phyloP scores from a whole-genome alignment of 2,113 vertebrate genomes.

The Tragelaphus imberbis region DNA sequence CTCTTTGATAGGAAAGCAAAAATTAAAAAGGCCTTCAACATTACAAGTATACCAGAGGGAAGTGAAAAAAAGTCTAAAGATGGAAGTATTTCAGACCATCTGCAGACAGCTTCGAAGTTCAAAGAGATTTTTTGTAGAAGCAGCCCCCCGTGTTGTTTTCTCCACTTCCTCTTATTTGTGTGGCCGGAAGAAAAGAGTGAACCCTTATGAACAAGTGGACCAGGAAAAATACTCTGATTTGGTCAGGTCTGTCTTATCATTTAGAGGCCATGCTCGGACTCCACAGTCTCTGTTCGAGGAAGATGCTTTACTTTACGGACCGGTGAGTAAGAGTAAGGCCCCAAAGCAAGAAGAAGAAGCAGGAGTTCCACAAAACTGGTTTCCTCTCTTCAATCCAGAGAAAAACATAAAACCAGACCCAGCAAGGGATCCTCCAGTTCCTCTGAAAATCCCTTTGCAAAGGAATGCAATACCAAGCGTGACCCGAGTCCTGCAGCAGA shows the following conservation, averaged over 20 bases:
- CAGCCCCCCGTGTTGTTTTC: slow-evolving; percentile 58
- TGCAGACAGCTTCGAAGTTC: slow-evolving; percentile 63
- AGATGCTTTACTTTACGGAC: slow-evolving; percentile 86
- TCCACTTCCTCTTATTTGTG: slow-evolving; percentile 73
- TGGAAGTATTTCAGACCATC: slow-evolving; percentile 73
- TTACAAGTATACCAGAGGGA: background rate
- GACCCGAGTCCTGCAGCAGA: slow-evolving; percentile 91
- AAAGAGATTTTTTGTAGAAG: slow-evolving; percentile 42
- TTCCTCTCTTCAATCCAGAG: slow-evolving; percentile 82
- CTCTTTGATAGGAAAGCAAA: slow-evolving; percentile 39
- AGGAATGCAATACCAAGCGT: slow-evolving; percentile 83
- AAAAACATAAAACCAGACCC: slow-evolving; percentile 61
- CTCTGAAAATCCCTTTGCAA: slow-evolving; percentile 80
- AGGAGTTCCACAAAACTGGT: slow-evolving; percentile 72
- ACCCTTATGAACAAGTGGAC: slow-evolving; percentile 85
- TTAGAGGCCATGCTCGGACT: slow-evolving; percentile 80
- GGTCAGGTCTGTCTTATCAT: slow-evolving; percentile 85
- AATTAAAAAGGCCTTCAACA: background rate
- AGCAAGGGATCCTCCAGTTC: slow-evolving; percentile 53
- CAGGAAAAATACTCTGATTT: slow-evolving; percentile 88
- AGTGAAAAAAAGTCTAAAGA: slow-evolving; percentile 58
- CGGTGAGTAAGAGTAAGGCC: slow-evolving; percentile 76
- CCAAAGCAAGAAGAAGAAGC: slow-evolving; percentile 29
- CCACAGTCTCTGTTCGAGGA: slow-evolving; percentile 84
- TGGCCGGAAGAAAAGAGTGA: slow-evolving; percentile 79